Evolutionary conservation across 2,113 vertebrate species (phyloP).

Genomic region (Sprattus sprattus): DNA sequence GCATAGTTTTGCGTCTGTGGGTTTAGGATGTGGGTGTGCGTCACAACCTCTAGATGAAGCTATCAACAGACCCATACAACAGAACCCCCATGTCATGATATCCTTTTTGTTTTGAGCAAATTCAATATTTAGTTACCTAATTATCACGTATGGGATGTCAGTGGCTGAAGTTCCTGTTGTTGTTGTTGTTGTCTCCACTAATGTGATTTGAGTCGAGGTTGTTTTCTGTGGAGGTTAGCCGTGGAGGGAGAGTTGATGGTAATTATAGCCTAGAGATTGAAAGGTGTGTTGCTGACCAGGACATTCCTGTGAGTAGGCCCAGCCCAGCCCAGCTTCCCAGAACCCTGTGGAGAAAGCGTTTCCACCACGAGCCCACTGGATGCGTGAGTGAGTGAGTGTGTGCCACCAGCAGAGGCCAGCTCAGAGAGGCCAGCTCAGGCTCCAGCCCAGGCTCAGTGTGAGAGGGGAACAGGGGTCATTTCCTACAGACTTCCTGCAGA

Average conservation of each 20-base stretch:
- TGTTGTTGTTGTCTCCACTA: not conserved
- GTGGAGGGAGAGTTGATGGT: not conserved
- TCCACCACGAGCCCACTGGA: constrained; percentile 33
- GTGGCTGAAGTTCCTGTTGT: not conserved
- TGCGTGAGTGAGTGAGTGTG: not conserved
- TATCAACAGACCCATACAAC: too few species aligned
- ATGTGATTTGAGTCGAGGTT: not conserved
- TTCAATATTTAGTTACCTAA: too few species aligned
- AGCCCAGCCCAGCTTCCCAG: constrained; percentile 48
- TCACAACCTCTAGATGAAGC: too few species aligned
- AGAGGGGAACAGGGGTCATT: constrained; percentile 49
- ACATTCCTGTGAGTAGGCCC: constrained; percentile 41
- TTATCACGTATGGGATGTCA: too few species aligned
- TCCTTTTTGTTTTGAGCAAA: too few species aligned
- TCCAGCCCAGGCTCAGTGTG: constrained; percentile 39
- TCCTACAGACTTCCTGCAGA: constrained; percentile 57
- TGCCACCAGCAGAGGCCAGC: constrained; percentile 17
- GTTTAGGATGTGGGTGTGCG: too few species aligned
- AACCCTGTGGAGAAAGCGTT: constrained; percentile 40
- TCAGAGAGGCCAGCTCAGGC: not conserved
- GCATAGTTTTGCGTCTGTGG: too few species aligned
- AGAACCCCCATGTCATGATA: too few species aligned
- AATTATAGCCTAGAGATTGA: constrained; percentile 3
- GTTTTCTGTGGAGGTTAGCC: not conserved
- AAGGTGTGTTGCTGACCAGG: constrained; percentile 38